phyloP scores from a whole-genome alignment of 2,888 invertebrate species.

The Idaea dimidiata region DNA sequence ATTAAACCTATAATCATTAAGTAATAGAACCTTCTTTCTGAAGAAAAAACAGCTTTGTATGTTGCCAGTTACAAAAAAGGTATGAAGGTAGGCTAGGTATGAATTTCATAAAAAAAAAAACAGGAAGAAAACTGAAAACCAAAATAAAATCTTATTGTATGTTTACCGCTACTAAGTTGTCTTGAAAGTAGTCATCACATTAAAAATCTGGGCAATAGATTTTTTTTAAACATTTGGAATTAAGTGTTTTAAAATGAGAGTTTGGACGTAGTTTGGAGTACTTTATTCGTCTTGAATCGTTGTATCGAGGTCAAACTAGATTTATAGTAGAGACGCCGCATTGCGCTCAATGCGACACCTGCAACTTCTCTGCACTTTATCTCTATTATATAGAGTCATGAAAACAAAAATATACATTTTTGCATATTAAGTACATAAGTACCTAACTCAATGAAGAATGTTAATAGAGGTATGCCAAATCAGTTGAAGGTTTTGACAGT shows the following conservation, averaged over 20 bases:
- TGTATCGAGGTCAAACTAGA: slow-evolving; percentile 66
- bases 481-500: too few relatives aligned
- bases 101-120: too few relatives aligned
- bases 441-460: too few relatives aligned
- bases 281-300: background rate
- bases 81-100: too few relatives aligned
- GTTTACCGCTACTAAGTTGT: too few relatives aligned
- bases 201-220: background rate
- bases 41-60: background rate
- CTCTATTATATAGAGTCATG: slow-evolving; percentile 24
- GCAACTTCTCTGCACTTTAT: slow-evolving; percentile 51
- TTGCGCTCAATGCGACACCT: slow-evolving; percentile 71
- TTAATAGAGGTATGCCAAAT: too few relatives aligned
- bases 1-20: too few relatives aligned
- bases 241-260: background rate
- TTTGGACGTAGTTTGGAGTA: background rate
- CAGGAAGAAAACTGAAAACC: too few relatives aligned
- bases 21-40: too few relatives aligned
- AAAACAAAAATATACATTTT: background rate
- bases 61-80: background rate
- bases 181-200: too few relatives aligned
- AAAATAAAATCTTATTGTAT: too few relatives aligned
- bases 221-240: background rate
- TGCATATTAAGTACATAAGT: too few relatives aligned
- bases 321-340: slow-evolving; percentile 61